Base-by-base conservation (phyloP, 2,113 vertebrate genomes). In the Dicentrarchus labrax region DNA sequence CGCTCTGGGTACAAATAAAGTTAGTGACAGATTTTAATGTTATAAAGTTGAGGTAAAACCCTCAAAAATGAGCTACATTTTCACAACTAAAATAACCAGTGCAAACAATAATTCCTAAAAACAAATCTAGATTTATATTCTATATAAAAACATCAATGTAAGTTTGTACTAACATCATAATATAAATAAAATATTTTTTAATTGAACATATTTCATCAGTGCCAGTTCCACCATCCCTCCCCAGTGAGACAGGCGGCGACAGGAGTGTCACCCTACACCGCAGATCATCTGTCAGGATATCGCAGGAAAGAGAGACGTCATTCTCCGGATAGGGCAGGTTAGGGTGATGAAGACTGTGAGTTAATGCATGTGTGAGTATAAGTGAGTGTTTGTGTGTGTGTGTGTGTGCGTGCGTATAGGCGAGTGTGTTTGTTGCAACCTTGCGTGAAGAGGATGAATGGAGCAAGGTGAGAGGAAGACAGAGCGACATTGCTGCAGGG, bases 201-300 rank as follows among this genome's bases (percentile, higher is more conserved):
- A 50, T 64, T 80, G 17, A 48, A 57, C 57, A 41, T 15, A 68
- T 86, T 73, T 81, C 21, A 10, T 66, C 30, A 62, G 50, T 1
- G 24, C 15, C 11, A 0, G 5, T 15, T 43, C 12, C 64, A 22
- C 13, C 6, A 17, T 43, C 36, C n/a, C 53, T 48, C 51, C 45
- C 17, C 30, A 16, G 72, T 6, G 64, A 90, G 91, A 92, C 92
- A 85, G 89, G 91, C 91, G 89, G 92, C 19, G 69, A 91, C 91
- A 93, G 89, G 85, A 91, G 68, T 4, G 91, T 72, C 88, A 94
- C 64, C 57, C 83, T 79, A 93, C 90, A 91, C 91, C 83, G 2
- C 45, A 57, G 89, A 92, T 94, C 94, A 90, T 88, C 92, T 95
- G 88, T 93, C 93, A 94, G 81, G 83, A 92, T 84, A 89, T 83